Evolutionary conservation across 2,113 vertebrate genomes (phyloP).

Genomic region (Otus sunia): DNA sequence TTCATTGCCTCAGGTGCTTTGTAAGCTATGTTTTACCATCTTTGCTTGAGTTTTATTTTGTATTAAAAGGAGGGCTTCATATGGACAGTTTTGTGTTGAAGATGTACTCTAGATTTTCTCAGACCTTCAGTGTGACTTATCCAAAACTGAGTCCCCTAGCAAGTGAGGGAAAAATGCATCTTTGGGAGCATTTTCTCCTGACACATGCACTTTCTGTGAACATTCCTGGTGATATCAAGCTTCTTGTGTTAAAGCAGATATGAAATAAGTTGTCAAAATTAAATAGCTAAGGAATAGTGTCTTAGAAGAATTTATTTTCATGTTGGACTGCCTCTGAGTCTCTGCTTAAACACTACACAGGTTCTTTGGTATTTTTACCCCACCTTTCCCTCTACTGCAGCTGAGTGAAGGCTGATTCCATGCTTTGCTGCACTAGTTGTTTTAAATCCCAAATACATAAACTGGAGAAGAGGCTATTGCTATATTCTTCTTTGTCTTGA

Average conservation of each 20-base stretch:
- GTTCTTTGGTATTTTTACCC: background rate
- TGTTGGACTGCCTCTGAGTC: background rate
- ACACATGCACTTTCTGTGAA: background rate
- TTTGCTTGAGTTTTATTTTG: background rate
- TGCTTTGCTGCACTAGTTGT: background rate
- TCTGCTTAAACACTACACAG: background rate
- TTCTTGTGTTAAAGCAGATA: conserved; percentile 26
- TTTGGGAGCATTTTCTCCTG: background rate
- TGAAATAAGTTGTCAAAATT: conserved; percentile 38
- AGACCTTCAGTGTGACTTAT: background rate
- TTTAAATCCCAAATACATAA: background rate
- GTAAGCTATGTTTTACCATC: background rate
- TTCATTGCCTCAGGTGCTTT: background rate
- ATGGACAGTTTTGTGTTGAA: background rate
- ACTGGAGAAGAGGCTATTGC: background rate
- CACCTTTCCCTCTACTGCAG: background rate
- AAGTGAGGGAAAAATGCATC: background rate
- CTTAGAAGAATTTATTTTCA: conserved; percentile 30
- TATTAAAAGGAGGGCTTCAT: background rate
- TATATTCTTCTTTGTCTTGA: background rate
- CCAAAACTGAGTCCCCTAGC: background rate
- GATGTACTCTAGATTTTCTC: background rate
- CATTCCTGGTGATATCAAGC: background rate
- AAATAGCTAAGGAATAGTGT: background rate
- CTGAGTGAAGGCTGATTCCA: background rate